phyloP scores from a whole-genome alignment of 2,797 vertebrate genomes.

The Squalus acanthias region DNA sequence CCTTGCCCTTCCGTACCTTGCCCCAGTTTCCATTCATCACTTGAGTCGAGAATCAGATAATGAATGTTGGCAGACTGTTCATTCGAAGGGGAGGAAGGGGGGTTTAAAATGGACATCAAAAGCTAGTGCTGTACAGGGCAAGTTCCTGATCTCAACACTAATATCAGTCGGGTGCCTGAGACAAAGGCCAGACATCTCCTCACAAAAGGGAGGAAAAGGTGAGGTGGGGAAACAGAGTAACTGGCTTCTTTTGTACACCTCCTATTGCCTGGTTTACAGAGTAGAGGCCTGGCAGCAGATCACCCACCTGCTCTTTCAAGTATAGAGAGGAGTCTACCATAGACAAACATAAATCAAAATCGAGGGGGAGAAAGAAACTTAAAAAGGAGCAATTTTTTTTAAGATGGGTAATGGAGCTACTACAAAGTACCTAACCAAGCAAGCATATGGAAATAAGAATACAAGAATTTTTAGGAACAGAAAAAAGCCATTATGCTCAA shows the following conservation, averaged over 20 bases:
- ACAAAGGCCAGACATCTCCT: background rate
- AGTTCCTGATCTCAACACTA: background rate
- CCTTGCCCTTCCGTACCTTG: constrained; percentile 24
- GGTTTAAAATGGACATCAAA: background rate
- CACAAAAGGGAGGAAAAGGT: background rate
- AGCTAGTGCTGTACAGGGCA: background rate
- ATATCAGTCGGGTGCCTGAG: background rate
- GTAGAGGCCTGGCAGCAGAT: background rate
- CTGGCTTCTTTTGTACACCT: background rate
- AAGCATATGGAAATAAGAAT: background rate
- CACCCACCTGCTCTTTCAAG: background rate
- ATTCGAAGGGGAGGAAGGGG: background rate
- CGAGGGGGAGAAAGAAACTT: background rate
- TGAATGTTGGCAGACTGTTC: background rate
- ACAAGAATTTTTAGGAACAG: background rate
- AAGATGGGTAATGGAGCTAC: background rate
- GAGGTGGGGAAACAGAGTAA: background rate
- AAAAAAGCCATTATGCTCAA: background rate
- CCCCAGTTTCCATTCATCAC: background rate
- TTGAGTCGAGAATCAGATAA: background rate
- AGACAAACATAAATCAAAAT: background rate
- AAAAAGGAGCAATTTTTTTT: background rate
- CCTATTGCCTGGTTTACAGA: background rate
- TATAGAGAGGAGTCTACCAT: background rate
- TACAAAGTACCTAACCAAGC: background rate